Conservation (phyloP, 1,140 invertebrate species). For the Tribolium castaneum region DNA sequence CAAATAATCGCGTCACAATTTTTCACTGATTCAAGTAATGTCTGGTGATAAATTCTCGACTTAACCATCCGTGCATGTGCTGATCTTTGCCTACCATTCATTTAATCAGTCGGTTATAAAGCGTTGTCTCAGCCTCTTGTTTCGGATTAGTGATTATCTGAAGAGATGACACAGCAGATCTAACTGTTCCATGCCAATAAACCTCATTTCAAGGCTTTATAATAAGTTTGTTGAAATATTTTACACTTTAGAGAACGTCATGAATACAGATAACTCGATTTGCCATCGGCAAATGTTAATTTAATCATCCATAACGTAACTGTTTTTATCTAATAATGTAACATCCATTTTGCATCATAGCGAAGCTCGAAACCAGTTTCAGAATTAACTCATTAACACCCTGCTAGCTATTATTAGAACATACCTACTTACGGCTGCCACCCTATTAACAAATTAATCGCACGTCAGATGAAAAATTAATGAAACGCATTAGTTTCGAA, state of each 20-base stretch:
- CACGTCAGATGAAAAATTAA: background rate
- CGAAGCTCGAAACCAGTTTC: slow-evolving; percentile 20
- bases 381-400: slow-evolving; percentile 27
- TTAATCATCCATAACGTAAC: slow-evolving; percentile 8
- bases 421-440: slow-evolving; percentile 15
- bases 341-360: slow-evolving; percentile 10
- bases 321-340: slow-evolving; percentile 26
- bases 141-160: slow-evolving; percentile 1
- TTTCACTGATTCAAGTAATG: too few relatives aligned
- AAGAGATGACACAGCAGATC: slow-evolving; percentile 1
- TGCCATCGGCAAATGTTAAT: slow-evolving; percentile 19
- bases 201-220: too few relatives aligned
- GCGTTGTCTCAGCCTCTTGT: background rate
- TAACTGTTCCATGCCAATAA: background rate
- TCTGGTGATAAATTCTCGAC: background rate
- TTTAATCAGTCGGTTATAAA: slow-evolving; percentile 20
- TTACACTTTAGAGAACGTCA: background rate
- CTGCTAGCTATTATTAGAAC: slow-evolving; percentile 18
- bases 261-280: background rate
- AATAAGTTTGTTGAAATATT: background rate
- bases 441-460: background rate
- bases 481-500: background rate
- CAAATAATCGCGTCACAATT: too few relatives aligned
- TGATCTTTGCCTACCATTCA: slow-evolving; percentile 1
- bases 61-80: slow-evolving; percentile 5